phyloP scores from a whole-genome alignment of 1,140 invertebrate species.

The Wasmannia auropunctata region DNA sequence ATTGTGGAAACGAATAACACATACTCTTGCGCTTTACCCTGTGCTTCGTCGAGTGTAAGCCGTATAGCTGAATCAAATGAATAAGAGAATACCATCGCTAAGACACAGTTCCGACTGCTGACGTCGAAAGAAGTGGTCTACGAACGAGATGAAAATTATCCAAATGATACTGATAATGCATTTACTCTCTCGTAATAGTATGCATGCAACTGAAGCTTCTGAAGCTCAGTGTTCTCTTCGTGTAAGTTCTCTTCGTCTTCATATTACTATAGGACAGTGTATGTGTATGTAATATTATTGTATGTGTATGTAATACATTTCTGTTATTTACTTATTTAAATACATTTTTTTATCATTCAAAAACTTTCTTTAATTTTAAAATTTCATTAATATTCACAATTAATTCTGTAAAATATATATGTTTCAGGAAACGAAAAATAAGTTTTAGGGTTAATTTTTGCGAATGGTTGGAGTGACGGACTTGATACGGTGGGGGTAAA shows the following conservation, averaged over 20 bases:
- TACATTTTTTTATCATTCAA: neutral
- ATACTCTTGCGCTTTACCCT: constrained; percentile 80
- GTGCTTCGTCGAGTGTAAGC: constrained; percentile 75
- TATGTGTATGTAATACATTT: neutral
- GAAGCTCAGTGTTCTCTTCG: neutral
- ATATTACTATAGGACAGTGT: neutral
- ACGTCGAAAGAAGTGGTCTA: constrained; percentile 40
- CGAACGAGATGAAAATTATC: constrained; percentile 32
- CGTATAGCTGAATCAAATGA: constrained; percentile 81
- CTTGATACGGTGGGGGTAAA: constrained; percentile 34
- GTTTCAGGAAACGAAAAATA: neutral
- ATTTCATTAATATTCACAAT: neutral
- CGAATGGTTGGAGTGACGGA: neutral
- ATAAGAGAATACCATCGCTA: constrained; percentile 79
- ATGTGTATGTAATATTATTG: neutral
- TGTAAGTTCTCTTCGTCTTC: too few relatives aligned
- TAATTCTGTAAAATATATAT: neutral
- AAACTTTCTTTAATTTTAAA: constrained; percentile 4
- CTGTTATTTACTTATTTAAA: neutral
- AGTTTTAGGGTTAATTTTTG: neutral
- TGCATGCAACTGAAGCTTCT: neutral
- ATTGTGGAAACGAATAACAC: constrained; percentile 82
- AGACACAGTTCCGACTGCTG: constrained; percentile 62
- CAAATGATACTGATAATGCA: neutral
- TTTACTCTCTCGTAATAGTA: neutral